Conservation (phyloP, 2,888 invertebrate species). For the Barypeithes pellucidus region DNA sequence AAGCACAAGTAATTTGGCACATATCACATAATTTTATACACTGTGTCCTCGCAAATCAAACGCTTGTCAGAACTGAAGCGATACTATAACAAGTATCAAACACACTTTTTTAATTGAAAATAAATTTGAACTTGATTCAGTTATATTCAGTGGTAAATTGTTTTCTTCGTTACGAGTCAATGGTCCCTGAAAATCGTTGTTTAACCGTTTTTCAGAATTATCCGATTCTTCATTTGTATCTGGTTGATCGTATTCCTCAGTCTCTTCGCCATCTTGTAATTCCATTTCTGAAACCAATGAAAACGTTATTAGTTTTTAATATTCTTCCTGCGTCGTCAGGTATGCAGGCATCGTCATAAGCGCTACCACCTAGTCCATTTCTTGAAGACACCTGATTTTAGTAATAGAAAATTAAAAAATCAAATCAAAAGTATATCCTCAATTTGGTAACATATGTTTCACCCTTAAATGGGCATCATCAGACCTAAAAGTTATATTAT, state of each 20-base stretch:
- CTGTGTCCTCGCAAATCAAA: slow-evolving; percentile 62
- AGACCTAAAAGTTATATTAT: too few species aligned
- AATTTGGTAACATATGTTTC: too few species aligned
- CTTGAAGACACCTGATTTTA: too few species aligned
- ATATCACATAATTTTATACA: slow-evolving; percentile 66
- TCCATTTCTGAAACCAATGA: slow-evolving; percentile 75
- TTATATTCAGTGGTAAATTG: slow-evolving; percentile 59
- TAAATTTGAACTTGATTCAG: slow-evolving; percentile 55
- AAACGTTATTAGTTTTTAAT: background rate
- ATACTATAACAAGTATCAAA: slow-evolving; percentile 62
- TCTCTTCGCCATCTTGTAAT: slow-evolving; percentile 73
- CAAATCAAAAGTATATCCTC: too few species aligned
- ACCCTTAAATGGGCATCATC: too few species aligned
- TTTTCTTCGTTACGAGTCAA: slow-evolving; percentile 75
- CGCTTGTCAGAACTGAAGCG: slow-evolving; percentile 64
- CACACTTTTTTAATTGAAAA: slow-evolving; percentile 53
- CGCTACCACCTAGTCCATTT: too few species aligned
- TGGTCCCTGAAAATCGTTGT: slow-evolving; percentile 78
- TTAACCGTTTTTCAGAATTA: slow-evolving; percentile 64
- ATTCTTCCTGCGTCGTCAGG: too few species aligned
- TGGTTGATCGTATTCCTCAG: slow-evolving; percentile 72
- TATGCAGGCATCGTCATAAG: too few species aligned
- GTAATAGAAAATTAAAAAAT: too few species aligned
- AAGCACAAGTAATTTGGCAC: slow-evolving; percentile 71
- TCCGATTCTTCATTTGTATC: slow-evolving; percentile 58